phyloP scores from a whole-genome alignment of 2,113 vertebrate genomes.

The Pogonocichla stellata region DNA sequence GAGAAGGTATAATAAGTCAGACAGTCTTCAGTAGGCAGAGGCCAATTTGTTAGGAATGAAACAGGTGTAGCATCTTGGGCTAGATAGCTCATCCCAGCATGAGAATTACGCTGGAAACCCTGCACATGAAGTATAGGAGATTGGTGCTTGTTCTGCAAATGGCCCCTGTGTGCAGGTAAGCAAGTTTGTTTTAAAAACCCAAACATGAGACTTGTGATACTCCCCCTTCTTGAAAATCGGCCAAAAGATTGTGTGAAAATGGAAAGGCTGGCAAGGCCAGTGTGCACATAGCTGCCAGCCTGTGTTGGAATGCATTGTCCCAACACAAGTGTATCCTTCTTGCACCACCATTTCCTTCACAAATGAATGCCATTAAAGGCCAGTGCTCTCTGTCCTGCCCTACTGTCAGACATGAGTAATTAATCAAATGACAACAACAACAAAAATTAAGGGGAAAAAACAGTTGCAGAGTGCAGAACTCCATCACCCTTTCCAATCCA shows the following conservation, averaged over 20 bases:
- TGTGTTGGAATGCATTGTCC: neutral
- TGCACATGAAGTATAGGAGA: constrained; percentile 10
- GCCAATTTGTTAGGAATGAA: constrained; percentile 76
- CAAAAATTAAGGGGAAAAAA: neutral
- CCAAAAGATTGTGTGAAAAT: neutral
- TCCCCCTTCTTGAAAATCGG: constrained; percentile 21
- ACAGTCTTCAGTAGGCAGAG: constrained; percentile 71
- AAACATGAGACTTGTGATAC: constrained; percentile 36
- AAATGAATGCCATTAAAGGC: neutral
- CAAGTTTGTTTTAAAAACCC: constrained; percentile 26
- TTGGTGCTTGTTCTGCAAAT: constrained; percentile 35
- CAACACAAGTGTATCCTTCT: neutral
- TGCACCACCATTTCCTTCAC: neutral
- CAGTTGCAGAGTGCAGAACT: fast-evolving
- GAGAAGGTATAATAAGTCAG: constrained; percentile 79
- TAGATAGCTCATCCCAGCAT: constrained; percentile 73
- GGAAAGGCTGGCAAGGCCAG: neutral
- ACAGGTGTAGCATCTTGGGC: constrained; percentile 66
- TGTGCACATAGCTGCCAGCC: neutral
- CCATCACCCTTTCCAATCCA: neutral
- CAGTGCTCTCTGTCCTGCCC: neutral
- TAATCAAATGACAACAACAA: neutral
- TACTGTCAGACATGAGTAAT: neutral
- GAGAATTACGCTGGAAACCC: constrained; percentile 81
- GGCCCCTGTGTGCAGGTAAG: neutral